Base-by-base conservation (phyloP, 2,888 invertebrate genomes). In the Trisateles emortualis region DNA sequence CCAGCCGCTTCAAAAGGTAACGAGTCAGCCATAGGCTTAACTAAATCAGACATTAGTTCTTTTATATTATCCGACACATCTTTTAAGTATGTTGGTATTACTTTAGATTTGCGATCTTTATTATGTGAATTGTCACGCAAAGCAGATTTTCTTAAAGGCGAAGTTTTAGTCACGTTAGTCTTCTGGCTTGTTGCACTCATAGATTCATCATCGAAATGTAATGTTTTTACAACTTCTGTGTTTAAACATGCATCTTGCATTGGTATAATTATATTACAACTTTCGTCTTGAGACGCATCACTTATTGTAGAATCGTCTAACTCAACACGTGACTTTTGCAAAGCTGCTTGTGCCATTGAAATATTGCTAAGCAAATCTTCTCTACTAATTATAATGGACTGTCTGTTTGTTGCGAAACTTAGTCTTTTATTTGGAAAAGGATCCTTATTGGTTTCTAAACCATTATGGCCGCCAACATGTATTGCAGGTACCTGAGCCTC, bases 171-270 rank as follows among this genome's bases (percentile, higher is more conserved):
- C 1, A 51, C n/a, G 0, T 77, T 70, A 0, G 68, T 56, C 39
- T 66, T 68, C 0, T 68, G 10, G 38, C 68, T 79, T 0, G 35
- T 30, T 0, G 85, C 86, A 10, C 62, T 82, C 0, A 64, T 14
- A 0, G 86, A 83, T 6, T 88, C 87, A 2, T 88, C 87, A 35
- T 90, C 87, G 49, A 90, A 91, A 5, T 86, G 71, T n/a, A 92
- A 63, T 0, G 85, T 86, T 68, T 90, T 90, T 0, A 88, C 86
- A 0, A 91, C 85, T 22, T 88, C 88, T n/a, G 58, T 75, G 63
- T 85, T 87, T 17, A 77, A 45, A 16, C 81, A 70, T 0, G 59
- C 58, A 0, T 76, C 61, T 14, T 72, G 82, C n/a, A 63, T 72
- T 0, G 46, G 40, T 1, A 52, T 47, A 6, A 43, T 43, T 0